Conservation (phyloP, 2,888 invertebrate species). For the Oscheius sp. region DNA sequence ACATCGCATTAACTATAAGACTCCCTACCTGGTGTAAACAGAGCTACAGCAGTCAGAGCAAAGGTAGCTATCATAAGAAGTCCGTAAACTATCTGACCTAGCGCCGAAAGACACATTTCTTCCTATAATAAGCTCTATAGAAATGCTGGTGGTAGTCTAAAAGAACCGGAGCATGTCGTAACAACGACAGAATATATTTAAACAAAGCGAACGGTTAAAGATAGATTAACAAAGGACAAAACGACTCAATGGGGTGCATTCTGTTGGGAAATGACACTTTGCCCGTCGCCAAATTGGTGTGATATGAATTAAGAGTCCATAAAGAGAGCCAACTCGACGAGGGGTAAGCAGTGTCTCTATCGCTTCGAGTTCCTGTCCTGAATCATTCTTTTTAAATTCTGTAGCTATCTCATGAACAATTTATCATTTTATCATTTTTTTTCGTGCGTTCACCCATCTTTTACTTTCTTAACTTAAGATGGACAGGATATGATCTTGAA, state of each 20-base stretch:
- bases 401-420: not conserved
- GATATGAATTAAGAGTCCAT: constrained; percentile 31
- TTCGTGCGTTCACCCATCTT: too few relatives aligned
- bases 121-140: not conserved
- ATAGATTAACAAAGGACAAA: not conserved
- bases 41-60: constrained; percentile 42
- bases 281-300: constrained; percentile 25
- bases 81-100: constrained; percentile 54
- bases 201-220: not conserved
- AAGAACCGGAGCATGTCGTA: not conserved
- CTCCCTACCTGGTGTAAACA: constrained; percentile 48
- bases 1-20: not conserved
- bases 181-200: not conserved
- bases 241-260: not conserved
- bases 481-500: too few relatives aligned
- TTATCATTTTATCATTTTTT: not conserved
- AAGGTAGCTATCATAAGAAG: constrained; percentile 43
- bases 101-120: constrained; percentile 46
- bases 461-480: too few relatives aligned
- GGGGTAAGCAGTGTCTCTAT: constrained; percentile 22
- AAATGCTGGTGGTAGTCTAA: not conserved
- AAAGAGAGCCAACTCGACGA: constrained; percentile 20
- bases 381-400: constrained; percentile 13
- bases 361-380: constrained; percentile 10
- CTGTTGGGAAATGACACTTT: constrained; percentile 27